Evolutionary conservation across 2,888 invertebrate species (phyloP).

Genomic region (Erannis defoliaria): DNA sequence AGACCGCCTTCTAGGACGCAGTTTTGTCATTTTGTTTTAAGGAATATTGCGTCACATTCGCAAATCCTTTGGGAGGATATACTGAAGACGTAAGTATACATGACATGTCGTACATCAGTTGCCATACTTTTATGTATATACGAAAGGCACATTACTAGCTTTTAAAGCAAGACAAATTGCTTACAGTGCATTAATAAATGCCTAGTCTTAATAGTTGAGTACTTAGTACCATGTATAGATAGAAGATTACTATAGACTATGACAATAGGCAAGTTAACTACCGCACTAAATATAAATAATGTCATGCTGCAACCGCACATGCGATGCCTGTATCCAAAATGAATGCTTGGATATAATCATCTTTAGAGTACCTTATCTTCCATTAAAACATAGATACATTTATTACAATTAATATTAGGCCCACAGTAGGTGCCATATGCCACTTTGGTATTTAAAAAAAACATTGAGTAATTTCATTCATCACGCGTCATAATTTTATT

Average conservation of each 20-base stretch:
- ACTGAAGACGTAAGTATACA: slow-evolving; percentile 36
- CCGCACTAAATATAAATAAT: too few relatives aligned
- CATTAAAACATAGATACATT: too few relatives aligned
- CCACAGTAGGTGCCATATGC: background rate
- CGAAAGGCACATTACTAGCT: slow-evolving; percentile 33
- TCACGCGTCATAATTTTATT: too few relatives aligned
- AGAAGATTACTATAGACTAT: background rate
- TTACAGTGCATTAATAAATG: slow-evolving; percentile 16
- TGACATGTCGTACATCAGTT: slow-evolving; percentile 38
- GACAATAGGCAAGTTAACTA: too few relatives aligned
- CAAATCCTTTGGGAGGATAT: slow-evolving; percentile 59
- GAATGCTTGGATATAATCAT: too few relatives aligned
- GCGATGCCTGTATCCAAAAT: too few relatives aligned
- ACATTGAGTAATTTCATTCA: too few relatives aligned
- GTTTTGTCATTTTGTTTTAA: slow-evolving; percentile 77
- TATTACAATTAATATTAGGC: too few relatives aligned
- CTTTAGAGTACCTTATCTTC: too few relatives aligned
- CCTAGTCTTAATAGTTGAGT: background rate
- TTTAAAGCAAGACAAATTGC: slow-evolving; percentile 28
- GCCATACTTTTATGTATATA: slow-evolving; percentile 43
- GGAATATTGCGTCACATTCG: slow-evolving; percentile 72
- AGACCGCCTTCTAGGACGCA: slow-evolving; percentile 66
- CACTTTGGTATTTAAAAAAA: background rate
- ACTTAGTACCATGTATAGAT: background rate
- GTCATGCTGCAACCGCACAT: too few relatives aligned